phyloP scores from a whole-genome alignment of 2,113 vertebrate genomes.

The Sceloporus undulatus region DNA sequence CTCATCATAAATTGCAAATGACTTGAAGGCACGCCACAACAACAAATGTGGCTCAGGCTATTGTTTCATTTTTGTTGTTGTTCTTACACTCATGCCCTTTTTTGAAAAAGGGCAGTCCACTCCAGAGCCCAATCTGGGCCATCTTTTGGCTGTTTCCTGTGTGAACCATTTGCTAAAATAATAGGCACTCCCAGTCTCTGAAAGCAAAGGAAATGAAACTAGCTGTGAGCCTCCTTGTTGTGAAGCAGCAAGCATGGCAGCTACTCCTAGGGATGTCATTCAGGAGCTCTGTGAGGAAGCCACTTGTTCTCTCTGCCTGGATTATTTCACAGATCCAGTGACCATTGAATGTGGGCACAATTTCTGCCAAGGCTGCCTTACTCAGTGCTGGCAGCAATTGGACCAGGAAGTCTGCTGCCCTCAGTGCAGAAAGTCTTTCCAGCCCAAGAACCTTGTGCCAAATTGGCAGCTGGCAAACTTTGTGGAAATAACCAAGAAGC shows the following conservation, averaged over 20 bases:
- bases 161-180: too few relatives aligned
- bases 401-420: background rate
- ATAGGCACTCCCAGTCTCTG: too few relatives aligned
- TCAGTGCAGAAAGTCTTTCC: background rate
- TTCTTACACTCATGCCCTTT: too few relatives aligned
- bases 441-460: background rate
- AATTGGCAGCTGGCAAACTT: conserved; percentile 13
- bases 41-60: too few relatives aligned
- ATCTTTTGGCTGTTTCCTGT: too few relatives aligned
- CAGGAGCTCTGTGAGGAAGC: background rate
- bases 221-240: too few relatives aligned
- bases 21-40: too few relatives aligned
- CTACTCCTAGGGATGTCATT: rapidly evolving
- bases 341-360: conserved; percentile 6
- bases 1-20: too few relatives aligned
- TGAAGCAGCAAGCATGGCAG: background rate
- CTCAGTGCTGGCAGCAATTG: background rate
- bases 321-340: background rate
- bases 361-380: conserved; percentile 1
- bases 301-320: conserved; percentile 14
- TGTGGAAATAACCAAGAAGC: background rate
- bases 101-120: too few relatives aligned
- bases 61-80: too few relatives aligned
- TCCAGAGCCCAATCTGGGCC: too few relatives aligned
- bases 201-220: background rate